Base-by-base conservation (phyloP, 2,888 invertebrate species). In the Tetropium fuscum region DNA sequence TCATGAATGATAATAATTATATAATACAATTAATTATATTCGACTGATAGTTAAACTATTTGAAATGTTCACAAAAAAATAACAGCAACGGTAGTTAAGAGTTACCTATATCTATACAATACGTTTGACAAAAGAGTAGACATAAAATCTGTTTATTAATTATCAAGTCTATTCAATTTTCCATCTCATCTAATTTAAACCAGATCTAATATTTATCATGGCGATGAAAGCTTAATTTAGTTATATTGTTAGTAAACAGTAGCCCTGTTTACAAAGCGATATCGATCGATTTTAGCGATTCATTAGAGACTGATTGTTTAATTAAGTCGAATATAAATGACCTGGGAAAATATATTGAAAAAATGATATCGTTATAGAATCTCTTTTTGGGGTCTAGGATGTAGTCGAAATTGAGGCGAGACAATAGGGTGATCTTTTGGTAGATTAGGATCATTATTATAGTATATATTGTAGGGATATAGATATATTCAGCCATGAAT, bases 291-390 rank as follows among this genome's bases (percentile, higher is more conserved):
- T 27, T 53, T 60, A 60, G 55, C 60, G 34, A 45, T 32, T 60
- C 60, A 60, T 60, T 56, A 60, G 56, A 25, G 47, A 41, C 18
- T 45, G 53, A 56, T 60, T 60, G 60, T 60, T 60, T 22, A 38
- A 41, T 19, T 25, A 49, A 57, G 49, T 20, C 19, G 49, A 18
- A 30, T 13, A 34, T 34, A 13, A 34, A 34, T 34, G 34, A 13
- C 7, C n/a, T n/a, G n/a, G n/a, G 34, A 11, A 34, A 34, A 34
- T n/a, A n/a, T n/a, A n/a, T n/a, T n/a, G 7, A 34, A 27, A 34
- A 34, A 32, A 32, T 32, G n/a, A 32, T 34, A 0, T 13, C 8
- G 34, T 15, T 7, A 27, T 27, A 27, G 27, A 7, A 27, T 2
- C n/a, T 7, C 27, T 34, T 34, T 34, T 5, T 34, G 8, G 15